phyloP scores from a whole-genome alignment of 2,113 vertebrate species.

The Siniperca chuatsi region DNA sequence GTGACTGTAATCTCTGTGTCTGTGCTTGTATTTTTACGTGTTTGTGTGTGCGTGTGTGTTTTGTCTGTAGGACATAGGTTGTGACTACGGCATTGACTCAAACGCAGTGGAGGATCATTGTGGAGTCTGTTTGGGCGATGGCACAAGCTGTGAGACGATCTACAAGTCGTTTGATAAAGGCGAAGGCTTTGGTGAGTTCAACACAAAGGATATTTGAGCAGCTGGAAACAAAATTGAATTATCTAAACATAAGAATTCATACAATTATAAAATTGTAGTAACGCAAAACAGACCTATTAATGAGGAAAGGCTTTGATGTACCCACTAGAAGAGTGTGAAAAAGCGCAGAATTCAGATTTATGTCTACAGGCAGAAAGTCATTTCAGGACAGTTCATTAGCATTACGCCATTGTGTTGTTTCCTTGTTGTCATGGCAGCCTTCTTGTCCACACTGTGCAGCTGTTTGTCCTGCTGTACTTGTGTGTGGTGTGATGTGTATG shows the following conservation, averaged over 20 bases:
- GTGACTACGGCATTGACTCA: conserved; percentile 96
- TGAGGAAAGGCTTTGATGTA: conserved; percentile 47
- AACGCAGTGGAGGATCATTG: conserved; percentile 94
- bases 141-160: conserved; percentile 91
- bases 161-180: conserved; percentile 89
- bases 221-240: conserved; percentile 39
- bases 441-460: conserved; percentile 62
- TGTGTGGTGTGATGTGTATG: conserved; percentile 42
- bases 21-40: conserved; percentile 13
- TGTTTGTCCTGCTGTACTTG: conserved; percentile 65
- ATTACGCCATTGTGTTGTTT: conserved; percentile 65
- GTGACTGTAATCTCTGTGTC: conserved; percentile 6
- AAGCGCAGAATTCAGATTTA: conserved; percentile 17
- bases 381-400: conserved; percentile 62
- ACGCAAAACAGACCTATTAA: conserved; percentile 57
- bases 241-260: conserved; percentile 10
- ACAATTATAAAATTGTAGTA: conserved; percentile 29
- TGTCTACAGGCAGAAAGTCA: conserved; percentile 55
- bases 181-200: conserved; percentile 91
- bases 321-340: conserved; percentile 42
- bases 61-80: conserved; percentile 89
- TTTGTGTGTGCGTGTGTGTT: conserved; percentile 38
- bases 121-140: conserved; percentile 94
- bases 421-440: conserved; percentile 63
- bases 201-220: conserved; percentile 10